A percentile compares a stretch with the other conserved stretches of the same genome.
Evolutionary conservation across 2,888 invertebrate species (phyloP).

Genomic region (Morpho achilles): DNA sequence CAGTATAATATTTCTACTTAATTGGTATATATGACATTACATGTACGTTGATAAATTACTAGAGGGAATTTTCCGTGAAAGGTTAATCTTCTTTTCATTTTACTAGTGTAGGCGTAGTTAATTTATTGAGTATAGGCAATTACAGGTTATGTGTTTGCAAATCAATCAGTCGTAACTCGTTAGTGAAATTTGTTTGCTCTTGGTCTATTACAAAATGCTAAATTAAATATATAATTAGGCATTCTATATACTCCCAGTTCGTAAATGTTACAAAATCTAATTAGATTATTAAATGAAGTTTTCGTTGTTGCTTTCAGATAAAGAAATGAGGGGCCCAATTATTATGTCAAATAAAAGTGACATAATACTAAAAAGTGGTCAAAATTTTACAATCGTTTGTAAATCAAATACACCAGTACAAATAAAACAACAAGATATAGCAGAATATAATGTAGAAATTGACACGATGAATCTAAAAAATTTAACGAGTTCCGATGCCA

Average conservation of each 20-base stretch:
- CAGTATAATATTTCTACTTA: slow-evolving; percentile 33
- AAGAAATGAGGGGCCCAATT: slow-evolving; percentile 51
- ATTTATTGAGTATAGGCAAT: slow-evolving; percentile 21
- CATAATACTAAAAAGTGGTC: slow-evolving; percentile 56
- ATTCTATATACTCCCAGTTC: too few relatives aligned
- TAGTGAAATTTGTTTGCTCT: slow-evolving; percentile 2
- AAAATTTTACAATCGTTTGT: slow-evolving; percentile 61
- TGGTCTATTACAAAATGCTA: not conserved
- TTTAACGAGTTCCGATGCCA: slow-evolving; percentile 33
- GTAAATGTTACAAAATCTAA: too few relatives aligned
- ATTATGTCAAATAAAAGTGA: slow-evolving; percentile 52
- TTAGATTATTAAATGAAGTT: not conserved
- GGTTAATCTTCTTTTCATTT: slow-evolving; percentile 28
- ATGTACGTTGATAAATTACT: slow-evolving; percentile 38
- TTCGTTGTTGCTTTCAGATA: slow-evolving; percentile 55
- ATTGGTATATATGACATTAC: slow-evolving; percentile 32
- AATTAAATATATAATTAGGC: too few relatives aligned
- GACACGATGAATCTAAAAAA: slow-evolving; percentile 37
- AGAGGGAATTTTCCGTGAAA: slow-evolving; percentile 29
- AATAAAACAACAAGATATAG: slow-evolving; percentile 57
- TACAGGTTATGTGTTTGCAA: slow-evolving; percentile 13
- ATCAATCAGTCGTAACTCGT: slow-evolving; percentile 6
- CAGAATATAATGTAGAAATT: slow-evolving; percentile 46
- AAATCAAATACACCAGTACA: slow-evolving; percentile 47
- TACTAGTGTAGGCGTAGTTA: slow-evolving; percentile 26